Evolutionary conservation across 2,888 invertebrate species (phyloP), one percentile per base, ranked within the genome.

Genomic region (Phasia obesa): DNA sequence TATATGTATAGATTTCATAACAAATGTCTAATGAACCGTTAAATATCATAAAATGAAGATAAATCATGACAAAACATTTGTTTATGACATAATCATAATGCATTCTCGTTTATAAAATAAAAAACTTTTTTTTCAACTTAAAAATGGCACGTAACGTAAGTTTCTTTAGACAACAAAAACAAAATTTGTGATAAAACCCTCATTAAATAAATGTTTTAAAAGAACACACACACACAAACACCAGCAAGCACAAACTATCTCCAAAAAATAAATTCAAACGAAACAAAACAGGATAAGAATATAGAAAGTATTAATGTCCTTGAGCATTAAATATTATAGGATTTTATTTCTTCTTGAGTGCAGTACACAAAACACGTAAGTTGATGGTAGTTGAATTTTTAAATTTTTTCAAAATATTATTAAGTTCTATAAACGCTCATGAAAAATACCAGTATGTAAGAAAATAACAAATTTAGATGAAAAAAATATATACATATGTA

Each of bases 11-110:
- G n/a, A n/a, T 11, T 38, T n/a, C 19, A 19, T 6, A 49, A 35
- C 21, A 44, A 27, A n/a, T 21, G 13, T 59, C 9, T 17, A 59
- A 9, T 47, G 11, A 31, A 59, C 23, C 49, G 57, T 70, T 71
- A 35, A 62, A 73, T 62, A 73, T 44, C 42, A 53, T 19, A 55
- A 47, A 31, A 21, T 64, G 21, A 31, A 55, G 42, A 74, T 74
- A 55, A 74, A 74, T 74, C 64, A 64, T 44, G 5, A 17, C 44
- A 55, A 44, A 74, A 64, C 74, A 74, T 55, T 53, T 74, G 74
- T 23, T 64, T 74, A 31, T 74, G 73, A 64, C 73, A 64, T 53
- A 74, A 55, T 74, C 44, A 74, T 44, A 64, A 53, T 74, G 60
- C 53, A 73, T 74, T 64, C 21, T 38, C n/a, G 21, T 23, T 64